A percentile compares a stretch with the other conserved stretches of the same genome.
Conservation (phyloP, 2,888 invertebrate species). For the Smittia sp. region DNA sequence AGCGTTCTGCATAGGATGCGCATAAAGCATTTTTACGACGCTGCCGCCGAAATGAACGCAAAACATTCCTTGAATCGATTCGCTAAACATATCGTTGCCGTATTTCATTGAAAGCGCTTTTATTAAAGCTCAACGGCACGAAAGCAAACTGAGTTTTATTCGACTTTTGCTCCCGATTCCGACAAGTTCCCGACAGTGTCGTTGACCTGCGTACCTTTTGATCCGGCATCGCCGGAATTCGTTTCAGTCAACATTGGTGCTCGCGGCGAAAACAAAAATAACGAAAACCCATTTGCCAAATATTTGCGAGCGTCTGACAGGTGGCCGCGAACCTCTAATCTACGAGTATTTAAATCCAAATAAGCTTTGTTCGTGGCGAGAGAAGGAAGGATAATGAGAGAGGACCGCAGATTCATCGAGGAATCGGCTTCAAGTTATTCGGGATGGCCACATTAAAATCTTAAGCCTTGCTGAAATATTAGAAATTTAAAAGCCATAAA, state of each 20-base stretch:
- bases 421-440: too few species aligned
- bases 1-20: neutral
- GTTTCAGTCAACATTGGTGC: too few species aligned
- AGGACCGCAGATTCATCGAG: too few species aligned
- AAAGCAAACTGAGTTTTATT: too few species aligned
- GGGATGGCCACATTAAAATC: too few species aligned
- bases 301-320: neutral
- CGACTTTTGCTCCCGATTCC: too few species aligned
- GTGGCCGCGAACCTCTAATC: neutral
- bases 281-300: neutral
- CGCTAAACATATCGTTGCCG: neutral
- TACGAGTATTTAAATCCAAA: neutral
- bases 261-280: too few species aligned
- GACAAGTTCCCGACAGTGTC: too few species aligned
- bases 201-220: too few species aligned
- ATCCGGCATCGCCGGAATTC: too few species aligned
- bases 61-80: neutral
- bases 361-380: constrained; percentile 1
- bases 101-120: neutral
- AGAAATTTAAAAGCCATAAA: too few species aligned
- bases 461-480: too few species aligned
- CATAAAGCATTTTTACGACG: constrained; percentile 1
- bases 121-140: neutral
- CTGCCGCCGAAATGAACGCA: neutral
- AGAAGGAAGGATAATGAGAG: neutral